Base-by-base conservation (phyloP, 2,797 vertebrate species). In the Neosilurus hyrtlii region DNA sequence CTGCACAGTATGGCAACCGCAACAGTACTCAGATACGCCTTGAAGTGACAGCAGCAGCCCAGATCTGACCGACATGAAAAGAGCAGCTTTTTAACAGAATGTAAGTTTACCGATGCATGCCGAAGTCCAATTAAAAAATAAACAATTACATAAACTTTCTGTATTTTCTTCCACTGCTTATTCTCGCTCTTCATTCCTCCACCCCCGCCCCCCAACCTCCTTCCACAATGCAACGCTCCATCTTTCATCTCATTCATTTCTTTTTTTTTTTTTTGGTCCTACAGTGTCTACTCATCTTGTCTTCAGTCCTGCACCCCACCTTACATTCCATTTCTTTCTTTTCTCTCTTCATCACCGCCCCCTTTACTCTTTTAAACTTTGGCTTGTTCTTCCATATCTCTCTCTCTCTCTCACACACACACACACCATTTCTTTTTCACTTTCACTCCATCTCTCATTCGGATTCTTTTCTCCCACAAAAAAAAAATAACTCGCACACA, bases 21-120 rank as follows among this genome's bases (percentile, higher is more conserved):
- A 87, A 83, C 82, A 71, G 80, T 84, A 82, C 61, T 86, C 56
- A 82, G 24, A 77, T 22, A 66, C 18, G 71, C 82, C n/a, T 81
- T 82, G 16, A 70, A 82, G 70, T 86, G 85, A 86, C 79, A 73
- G 72, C 30, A 22, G 26, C 9, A n/a, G 37, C 35, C 79, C 82
- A 79, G n/a, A 77, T 71, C 56, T 63, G 62, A 74, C 30, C 67
- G 9, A 15, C 68, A 24, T 30, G 15, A 61, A 51, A 52, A 72
- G 22, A 79, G 30, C 56, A 76, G 30, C 30, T 18, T 57, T 59
- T 10, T 51, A 51, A 71, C 43, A 52, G 24, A 52, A 51, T n/a
- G 22, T 2, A 49, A 0, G 4, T 24, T 71, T 16, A 24, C 14
- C 49, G 24, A 73, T 15, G 24, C 10, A 68, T 1, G 3, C 11